Evolutionary conservation across 2,797 vertebrate species (phyloP).

Genomic region (Sternotherus odoratus): DNA sequence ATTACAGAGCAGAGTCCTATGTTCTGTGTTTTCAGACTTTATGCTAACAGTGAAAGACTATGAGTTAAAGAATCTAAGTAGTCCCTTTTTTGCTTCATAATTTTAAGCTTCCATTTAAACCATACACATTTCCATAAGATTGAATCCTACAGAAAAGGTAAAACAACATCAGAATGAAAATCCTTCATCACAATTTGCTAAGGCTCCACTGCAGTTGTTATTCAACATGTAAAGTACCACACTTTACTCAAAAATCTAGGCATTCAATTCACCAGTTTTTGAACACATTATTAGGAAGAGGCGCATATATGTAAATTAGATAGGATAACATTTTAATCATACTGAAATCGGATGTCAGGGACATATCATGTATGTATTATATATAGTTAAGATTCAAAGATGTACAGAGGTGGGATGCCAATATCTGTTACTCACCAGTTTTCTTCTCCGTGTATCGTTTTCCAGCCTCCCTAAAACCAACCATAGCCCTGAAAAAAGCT

Average conservation of each 20-base stretch:
- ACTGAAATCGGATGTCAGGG: rapidly evolving
- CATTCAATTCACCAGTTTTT: background rate
- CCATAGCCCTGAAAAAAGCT: constrained; percentile 93
- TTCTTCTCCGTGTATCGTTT: constrained; percentile 89
- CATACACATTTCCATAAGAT: background rate
- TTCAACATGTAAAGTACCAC: background rate
- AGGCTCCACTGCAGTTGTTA: background rate
- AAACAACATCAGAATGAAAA: constrained; percentile 17
- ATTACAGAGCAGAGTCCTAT: background rate
- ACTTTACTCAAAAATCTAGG: background rate
- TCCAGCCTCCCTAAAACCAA: constrained; percentile 92
- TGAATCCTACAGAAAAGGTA: background rate
- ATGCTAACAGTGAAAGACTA: constrained; percentile 21
- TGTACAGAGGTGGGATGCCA: background rate
- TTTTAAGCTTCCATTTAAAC: background rate
- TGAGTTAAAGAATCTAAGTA: background rate
- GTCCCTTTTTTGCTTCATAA: background rate
- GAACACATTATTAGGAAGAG: background rate
- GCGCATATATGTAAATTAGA: background rate
- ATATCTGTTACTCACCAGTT: constrained; percentile 83
- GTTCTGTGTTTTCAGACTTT: constrained; percentile 5
- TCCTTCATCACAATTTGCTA: background rate
- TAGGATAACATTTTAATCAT: constrained; percentile 7
- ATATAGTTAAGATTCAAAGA: background rate
- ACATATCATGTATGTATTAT: background rate